A percentile compares a stretch with the other conserved stretches of the same genome.
phyloP scores from a whole-genome alignment of 2,797 vertebrate species.

The Microcaecilia unicolor region DNA sequence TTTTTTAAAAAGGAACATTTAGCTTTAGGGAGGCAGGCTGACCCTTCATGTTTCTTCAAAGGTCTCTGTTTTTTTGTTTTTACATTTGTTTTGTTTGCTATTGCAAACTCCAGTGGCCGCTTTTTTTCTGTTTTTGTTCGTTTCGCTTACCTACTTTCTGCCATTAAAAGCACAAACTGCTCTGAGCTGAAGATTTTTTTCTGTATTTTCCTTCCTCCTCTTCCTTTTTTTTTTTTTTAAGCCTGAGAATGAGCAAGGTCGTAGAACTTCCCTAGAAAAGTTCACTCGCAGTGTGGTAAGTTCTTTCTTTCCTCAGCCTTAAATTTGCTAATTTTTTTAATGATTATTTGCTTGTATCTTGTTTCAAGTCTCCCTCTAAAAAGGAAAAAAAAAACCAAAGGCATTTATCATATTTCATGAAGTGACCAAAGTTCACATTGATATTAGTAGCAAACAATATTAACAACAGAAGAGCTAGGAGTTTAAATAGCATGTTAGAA shows the following conservation, averaged over 20 bases:
- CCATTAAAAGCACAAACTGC: constrained; percentile 33
- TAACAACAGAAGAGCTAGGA: no score
- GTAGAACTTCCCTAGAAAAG: constrained; percentile 96
- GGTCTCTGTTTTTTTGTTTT: constrained; percentile 15
- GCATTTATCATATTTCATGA: no score
- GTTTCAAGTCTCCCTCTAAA: background rate
- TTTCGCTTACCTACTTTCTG: constrained; percentile 43
- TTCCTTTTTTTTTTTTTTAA: constrained; percentile 45
- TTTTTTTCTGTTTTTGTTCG: constrained; percentile 25
- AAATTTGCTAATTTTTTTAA: constrained; percentile 20
- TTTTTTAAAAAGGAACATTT: constrained; percentile 5
- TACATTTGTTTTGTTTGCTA: constrained; percentile 24
- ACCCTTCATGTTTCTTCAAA: constrained; percentile 9
- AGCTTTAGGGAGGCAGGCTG: constrained; percentile 1
- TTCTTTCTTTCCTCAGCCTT: constrained; percentile 45
- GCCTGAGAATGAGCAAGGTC: constrained; percentile 92
- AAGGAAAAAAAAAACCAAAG: constrained; percentile 2
- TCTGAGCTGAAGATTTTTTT: constrained; percentile 55
- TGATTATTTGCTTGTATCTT: constrained; percentile 1
- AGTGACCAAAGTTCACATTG: no score
- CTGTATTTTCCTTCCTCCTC: constrained; percentile 48
- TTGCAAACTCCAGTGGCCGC: constrained; percentile 40
- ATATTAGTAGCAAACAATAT: no score
- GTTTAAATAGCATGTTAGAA: no score
- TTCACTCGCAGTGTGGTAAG: constrained; percentile 96